These are phyloP conservation scores for Calycopis cecrops DNA, from an alignment of 1,140 invertebrate genomes.

Conservation along the genomic window DNA sequence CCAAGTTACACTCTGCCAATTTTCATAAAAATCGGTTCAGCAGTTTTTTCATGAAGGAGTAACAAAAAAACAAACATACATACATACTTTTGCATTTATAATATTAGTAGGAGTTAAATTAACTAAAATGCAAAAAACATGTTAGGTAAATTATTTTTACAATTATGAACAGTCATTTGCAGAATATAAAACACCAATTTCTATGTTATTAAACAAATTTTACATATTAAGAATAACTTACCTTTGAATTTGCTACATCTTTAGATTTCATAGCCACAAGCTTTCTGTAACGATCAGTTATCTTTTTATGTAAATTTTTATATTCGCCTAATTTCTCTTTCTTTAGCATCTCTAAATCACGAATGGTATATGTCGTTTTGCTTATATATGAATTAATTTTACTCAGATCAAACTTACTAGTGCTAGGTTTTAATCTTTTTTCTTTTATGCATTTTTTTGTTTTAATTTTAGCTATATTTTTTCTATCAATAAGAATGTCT, in stretches of 20 bases:
- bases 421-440: background rate
- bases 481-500: background rate
- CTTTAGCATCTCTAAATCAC: background rate
- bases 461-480: background rate
- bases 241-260: background rate
- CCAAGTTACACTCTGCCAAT: too few relatives aligned
- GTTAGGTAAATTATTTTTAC: too few relatives aligned
- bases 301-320: background rate
- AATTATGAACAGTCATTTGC: too few relatives aligned
- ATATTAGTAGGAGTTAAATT: too few relatives aligned
- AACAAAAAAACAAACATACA: too few relatives aligned
- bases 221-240: background rate
- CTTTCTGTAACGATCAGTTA: background rate
- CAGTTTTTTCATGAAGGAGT: too few relatives aligned
- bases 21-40: too few relatives aligned
- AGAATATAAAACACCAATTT: too few relatives aligned
- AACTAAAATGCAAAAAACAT: too few relatives aligned
- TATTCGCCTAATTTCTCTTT: background rate
- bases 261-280: slow-evolving; percentile 8
- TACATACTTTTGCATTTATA: too few relatives aligned
- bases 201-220: background rate
- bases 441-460: background rate
- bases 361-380: background rate
- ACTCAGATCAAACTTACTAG: background rate
- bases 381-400: background rate